Percentiles rank a stretch among this genome's conserved stretches.
phyloP scores from a whole-genome alignment of 2,888 invertebrate genomes.

The Odontocerum albicorne region DNA sequence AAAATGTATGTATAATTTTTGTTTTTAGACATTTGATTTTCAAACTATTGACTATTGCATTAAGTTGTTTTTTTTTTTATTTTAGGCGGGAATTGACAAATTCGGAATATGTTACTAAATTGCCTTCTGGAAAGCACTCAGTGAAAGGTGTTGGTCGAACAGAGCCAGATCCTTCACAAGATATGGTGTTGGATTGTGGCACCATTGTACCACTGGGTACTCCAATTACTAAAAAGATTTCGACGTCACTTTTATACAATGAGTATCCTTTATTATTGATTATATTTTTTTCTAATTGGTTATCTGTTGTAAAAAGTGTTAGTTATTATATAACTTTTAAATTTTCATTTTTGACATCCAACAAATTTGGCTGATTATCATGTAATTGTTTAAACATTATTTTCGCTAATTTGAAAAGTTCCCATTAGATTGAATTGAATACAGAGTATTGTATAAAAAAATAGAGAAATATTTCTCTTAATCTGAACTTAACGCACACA shows the following conservation, averaged over 20 bases:
- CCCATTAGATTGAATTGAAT: too few relatives aligned
- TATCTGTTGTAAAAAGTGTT: too few relatives aligned
- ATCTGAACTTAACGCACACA: too few relatives aligned
- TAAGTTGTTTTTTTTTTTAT: constrained; percentile 8
- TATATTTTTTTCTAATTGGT: not conserved
- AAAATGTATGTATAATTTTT: constrained; percentile 67
- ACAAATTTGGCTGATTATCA: too few relatives aligned
- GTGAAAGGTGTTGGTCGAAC: constrained; percentile 86
- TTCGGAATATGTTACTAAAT: constrained; percentile 74
- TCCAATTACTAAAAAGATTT: constrained; percentile 49
- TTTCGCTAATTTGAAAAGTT: too few relatives aligned
- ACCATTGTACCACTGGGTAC: constrained; percentile 78
- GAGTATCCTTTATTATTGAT: constrained; percentile 73
- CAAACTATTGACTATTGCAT: not conserved
- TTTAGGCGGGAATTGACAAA: constrained; percentile 71
- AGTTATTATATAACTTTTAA: too few relatives aligned
- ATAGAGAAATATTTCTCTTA: too few relatives aligned
- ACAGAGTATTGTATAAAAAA: too few relatives aligned
- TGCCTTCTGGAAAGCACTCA: constrained; percentile 84
- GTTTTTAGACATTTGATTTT: not conserved
- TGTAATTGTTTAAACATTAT: too few relatives aligned
- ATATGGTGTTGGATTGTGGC: constrained; percentile 63
- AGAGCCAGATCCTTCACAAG: constrained; percentile 73
- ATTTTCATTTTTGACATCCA: too few relatives aligned
- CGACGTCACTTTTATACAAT: constrained; percentile 78